Conservation (phyloP, 2,113 vertebrate species). For the Pardalotus punctatus region DNA sequence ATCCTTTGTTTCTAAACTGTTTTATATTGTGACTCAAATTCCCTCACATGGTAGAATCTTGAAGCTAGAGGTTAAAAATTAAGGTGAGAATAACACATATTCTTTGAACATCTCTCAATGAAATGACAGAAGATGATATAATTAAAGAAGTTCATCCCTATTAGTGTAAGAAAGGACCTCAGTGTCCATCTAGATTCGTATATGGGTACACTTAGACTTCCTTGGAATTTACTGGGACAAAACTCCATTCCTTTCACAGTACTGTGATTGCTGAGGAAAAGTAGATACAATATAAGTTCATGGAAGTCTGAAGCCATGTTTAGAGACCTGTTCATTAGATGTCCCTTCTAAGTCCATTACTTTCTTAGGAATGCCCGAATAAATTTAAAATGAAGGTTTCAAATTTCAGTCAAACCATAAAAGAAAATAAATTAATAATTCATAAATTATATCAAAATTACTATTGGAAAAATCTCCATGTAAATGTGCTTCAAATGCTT, state of each 20-base stretch:
- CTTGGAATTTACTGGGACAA: not conserved
- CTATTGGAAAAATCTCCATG: not conserved
- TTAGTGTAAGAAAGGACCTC: not conserved
- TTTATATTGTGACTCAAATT: not conserved
- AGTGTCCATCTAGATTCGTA: not conserved
- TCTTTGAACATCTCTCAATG: not conserved
- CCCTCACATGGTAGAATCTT: fast-evolving
- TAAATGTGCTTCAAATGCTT: not conserved
- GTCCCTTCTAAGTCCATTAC: not conserved
- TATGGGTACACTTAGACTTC: not conserved
- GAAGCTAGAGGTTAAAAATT: not conserved
- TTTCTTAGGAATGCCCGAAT: not conserved
- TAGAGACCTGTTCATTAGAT: not conserved
- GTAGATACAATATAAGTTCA: not conserved
- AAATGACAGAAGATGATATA: not conserved
- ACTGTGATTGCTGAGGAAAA: not conserved
- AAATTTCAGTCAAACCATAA: not conserved
- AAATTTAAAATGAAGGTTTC: not conserved
- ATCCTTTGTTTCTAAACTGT: not conserved
- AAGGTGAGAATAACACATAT: not conserved
- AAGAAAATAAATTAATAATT: not conserved
- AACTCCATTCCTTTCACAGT: not conserved
- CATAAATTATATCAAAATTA: not conserved
- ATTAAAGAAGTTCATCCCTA: not conserved
- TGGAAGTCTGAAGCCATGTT: not conserved